These are phyloP conservation scores for Porites divaricata DNA, from an alignment of 92 coral and sea anemone genomes.

Conservation along the genomic window DNA sequence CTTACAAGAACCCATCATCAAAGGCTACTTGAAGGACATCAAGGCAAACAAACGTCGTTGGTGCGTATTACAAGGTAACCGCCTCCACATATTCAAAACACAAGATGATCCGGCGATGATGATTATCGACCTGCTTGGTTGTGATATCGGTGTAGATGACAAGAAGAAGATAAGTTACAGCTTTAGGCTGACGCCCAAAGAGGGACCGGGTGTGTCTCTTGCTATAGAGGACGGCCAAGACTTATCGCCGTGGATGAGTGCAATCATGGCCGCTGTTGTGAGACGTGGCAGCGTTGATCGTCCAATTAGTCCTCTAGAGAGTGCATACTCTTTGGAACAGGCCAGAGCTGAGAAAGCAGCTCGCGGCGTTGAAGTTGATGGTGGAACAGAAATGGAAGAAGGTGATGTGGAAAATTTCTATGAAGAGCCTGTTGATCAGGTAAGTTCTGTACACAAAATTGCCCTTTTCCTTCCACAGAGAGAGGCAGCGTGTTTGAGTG, in stretches of 20 bases:
- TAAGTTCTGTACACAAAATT: slow-evolving; percentile 43
- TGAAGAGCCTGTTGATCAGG: slow-evolving; percentile 73
- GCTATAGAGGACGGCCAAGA: slow-evolving; percentile 97
- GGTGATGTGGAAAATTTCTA: slow-evolving; percentile 47
- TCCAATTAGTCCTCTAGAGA: slow-evolving; percentile 82
- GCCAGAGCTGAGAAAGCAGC: slow-evolving; percentile 40
- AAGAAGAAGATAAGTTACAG: slow-evolving; percentile 90
- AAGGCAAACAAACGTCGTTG: slow-evolving; percentile 84
- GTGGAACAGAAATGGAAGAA: slow-evolving; percentile 35
- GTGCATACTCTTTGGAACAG: slow-evolving; percentile 54
- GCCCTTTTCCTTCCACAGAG: no score
- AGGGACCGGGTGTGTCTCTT: slow-evolving; percentile 77
- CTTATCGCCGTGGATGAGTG: slow-evolving; percentile 99
- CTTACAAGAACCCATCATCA: slow-evolving; percentile 77
- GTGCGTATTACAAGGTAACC: slow-evolving; percentile 93
- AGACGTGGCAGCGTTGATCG: slow-evolving; percentile 75
- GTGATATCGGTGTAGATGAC: slow-evolving; percentile 88
- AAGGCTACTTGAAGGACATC: slow-evolving; percentile 90
- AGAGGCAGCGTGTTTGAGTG: no score
- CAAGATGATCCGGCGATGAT: slow-evolving; percentile 89
- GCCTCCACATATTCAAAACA: slow-evolving; percentile 86
- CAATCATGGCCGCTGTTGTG: slow-evolving; percentile 96
- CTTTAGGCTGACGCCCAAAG: slow-evolving; percentile 77
- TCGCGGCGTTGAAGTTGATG: slow-evolving; percentile 39
- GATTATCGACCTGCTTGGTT: slow-evolving; percentile 82